Percentiles rank a stretch among this genome's conserved stretches.
Conservation (phyloP, 2,113 vertebrate genomes). For the Gymnobelideus leadbeateri region DNA sequence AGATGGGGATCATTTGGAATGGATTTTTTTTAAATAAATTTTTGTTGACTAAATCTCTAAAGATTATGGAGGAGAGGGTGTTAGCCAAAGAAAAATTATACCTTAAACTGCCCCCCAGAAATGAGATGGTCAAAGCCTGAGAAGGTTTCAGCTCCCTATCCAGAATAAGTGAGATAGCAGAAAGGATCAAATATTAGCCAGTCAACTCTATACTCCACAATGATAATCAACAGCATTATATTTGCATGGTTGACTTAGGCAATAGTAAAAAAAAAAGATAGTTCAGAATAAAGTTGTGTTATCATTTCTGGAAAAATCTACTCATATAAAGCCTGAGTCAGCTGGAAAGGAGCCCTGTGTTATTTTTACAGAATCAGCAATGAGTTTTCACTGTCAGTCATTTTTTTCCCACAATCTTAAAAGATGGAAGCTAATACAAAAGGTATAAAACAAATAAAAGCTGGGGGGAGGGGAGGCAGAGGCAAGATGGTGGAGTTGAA, state of each 20-base stretch:
- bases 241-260: not conserved
- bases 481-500: too few species aligned
- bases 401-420: not conserved
- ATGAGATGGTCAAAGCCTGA: not conserved
- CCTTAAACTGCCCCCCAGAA: not conserved
- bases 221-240: not conserved
- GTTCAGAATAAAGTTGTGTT: not conserved
- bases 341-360: not conserved
- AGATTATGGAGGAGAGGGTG: not conserved
- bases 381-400: not conserved
- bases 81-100: not conserved
- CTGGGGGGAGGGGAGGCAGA: too few species aligned
- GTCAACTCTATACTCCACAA: not conserved
- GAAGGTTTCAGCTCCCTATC: not conserved
- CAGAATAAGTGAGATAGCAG: not conserved
- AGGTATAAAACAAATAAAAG: constrained; percentile 20
- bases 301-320: not conserved
- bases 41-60: not conserved
- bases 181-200: not conserved
- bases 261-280: not conserved
- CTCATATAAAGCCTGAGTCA: not conserved
- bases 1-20: not conserved
- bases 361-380: constrained; percentile 12
- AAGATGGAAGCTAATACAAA: not conserved
- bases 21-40: not conserved